Conservation (phyloP, 2,113 vertebrate species). For the Neofelis nebulosa region DNA sequence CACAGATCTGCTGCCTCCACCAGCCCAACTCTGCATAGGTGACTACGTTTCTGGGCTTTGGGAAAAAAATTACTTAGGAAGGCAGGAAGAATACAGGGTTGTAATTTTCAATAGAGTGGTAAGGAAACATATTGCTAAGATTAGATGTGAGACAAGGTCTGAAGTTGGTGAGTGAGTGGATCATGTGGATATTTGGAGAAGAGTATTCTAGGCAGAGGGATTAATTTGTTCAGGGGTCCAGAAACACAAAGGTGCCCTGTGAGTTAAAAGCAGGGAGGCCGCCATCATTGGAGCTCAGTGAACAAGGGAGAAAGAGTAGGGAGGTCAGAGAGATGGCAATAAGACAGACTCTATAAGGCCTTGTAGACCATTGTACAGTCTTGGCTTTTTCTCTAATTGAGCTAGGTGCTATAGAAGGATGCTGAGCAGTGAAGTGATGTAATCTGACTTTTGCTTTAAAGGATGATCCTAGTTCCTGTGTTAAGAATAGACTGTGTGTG, state of each 20-base stretch:
- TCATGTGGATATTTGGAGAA: neutral
- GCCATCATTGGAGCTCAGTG: neutral
- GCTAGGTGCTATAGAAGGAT: neutral
- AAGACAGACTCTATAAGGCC: neutral
- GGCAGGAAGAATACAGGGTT: neutral
- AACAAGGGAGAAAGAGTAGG: neutral
- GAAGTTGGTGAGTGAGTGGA: neutral
- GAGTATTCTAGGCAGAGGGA: neutral
- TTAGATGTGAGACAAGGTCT: neutral
- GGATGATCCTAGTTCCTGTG: neutral
- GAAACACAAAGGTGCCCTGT: neutral
- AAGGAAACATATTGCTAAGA: neutral
- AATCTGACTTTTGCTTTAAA: neutral
- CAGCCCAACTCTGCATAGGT: neutral
- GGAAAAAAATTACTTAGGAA: slow-evolving; percentile 4
- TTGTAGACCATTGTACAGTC: neutral
- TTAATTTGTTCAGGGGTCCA: neutral
- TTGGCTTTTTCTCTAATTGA: neutral
- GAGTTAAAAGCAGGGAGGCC: neutral
- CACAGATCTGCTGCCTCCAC: neutral
- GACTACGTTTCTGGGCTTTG: neutral
- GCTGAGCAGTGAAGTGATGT: neutral
- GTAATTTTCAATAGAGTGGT: neutral
- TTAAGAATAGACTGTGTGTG: neutral
- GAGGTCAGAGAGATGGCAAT: neutral